phyloP scores from a whole-genome alignment of 2,888 invertebrate species.

The Hirtodrosophila cameraria region DNA sequence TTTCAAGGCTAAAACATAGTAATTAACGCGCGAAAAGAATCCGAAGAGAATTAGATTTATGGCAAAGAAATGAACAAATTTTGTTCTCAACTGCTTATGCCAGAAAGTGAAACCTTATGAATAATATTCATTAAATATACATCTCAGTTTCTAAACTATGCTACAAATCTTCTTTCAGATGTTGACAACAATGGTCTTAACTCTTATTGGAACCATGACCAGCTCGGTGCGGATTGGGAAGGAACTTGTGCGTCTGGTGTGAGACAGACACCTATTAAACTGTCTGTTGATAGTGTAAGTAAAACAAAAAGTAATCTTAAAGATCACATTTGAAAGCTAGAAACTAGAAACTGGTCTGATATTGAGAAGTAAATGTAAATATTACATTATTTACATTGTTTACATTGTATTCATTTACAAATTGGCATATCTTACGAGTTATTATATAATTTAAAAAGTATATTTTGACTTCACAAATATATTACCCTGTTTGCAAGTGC shows the following conservation, averaged over 20 bases:
- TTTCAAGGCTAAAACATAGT: background rate
- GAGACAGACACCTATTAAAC: constrained; percentile 63
- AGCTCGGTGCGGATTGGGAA: constrained; percentile 54
- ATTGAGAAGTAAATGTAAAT: too few species aligned
- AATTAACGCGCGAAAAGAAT: background rate
- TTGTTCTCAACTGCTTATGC: background rate
- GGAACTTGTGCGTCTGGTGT: constrained; percentile 51
- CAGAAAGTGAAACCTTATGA: constrained; percentile 30
- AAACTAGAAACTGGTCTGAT: too few species aligned
- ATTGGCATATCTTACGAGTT: too few species aligned
- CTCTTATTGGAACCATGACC: constrained; percentile 48
- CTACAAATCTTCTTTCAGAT: constrained; percentile 15
- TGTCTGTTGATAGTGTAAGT: constrained; percentile 67
- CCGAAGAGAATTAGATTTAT: background rate
- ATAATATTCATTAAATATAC: too few species aligned
- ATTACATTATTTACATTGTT: too few species aligned
- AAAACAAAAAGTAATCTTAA: background rate
- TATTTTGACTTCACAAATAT: too few species aligned
- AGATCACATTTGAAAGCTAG: too few species aligned
- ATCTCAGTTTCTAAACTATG: background rate
- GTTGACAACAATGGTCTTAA: constrained; percentile 9
- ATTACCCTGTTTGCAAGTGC: too few species aligned
- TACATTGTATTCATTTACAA: too few species aligned
- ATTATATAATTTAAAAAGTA: too few species aligned
- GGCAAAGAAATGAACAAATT: background rate